Conservation (phyloP, 2,888 invertebrate genomes). For the Sphinx pinastri region DNA sequence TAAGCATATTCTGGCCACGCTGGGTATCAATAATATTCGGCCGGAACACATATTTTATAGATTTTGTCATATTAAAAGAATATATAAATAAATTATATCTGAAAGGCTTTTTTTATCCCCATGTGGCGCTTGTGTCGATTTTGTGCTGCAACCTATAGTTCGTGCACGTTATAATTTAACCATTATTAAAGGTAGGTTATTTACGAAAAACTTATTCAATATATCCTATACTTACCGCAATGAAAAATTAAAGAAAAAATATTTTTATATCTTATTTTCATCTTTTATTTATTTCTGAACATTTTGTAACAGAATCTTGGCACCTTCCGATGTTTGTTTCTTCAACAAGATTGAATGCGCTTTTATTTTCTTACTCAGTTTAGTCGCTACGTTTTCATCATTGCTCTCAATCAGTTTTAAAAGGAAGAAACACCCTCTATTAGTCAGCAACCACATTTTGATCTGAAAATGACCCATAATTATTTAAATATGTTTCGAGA, state of each 20-base stretch:
- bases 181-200: too few species aligned
- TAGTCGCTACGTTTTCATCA: slow-evolving; percentile 63
- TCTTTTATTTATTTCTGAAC: slow-evolving; percentile 64
- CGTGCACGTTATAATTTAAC: too few species aligned
- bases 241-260: slow-evolving; percentile 34
- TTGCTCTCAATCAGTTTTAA: slow-evolving; percentile 87
- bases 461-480: slow-evolving; percentile 72
- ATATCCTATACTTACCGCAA: too few species aligned
- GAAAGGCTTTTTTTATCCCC: too few species aligned
- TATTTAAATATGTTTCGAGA: background rate
- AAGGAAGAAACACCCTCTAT: slow-evolving; percentile 91
- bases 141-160: too few species aligned
- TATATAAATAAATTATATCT: too few species aligned
- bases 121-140: too few species aligned
- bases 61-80: too few species aligned
- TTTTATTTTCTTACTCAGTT: slow-evolving; percentile 79
- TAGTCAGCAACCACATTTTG: slow-evolving; percentile 86
- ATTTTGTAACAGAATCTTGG: slow-evolving; percentile 85
- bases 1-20: too few species aligned
- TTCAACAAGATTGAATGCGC: slow-evolving; percentile 73
- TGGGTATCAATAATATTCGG: too few species aligned
- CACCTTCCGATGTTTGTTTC: slow-evolving; percentile 83
- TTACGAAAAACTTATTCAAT: too few species aligned
- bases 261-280: slow-evolving; percentile 21
- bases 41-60: too few species aligned